Evolutionary conservation across 2,113 vertebrate genomes (phyloP).

Genomic region (Austrofundulus limnaeus): DNA sequence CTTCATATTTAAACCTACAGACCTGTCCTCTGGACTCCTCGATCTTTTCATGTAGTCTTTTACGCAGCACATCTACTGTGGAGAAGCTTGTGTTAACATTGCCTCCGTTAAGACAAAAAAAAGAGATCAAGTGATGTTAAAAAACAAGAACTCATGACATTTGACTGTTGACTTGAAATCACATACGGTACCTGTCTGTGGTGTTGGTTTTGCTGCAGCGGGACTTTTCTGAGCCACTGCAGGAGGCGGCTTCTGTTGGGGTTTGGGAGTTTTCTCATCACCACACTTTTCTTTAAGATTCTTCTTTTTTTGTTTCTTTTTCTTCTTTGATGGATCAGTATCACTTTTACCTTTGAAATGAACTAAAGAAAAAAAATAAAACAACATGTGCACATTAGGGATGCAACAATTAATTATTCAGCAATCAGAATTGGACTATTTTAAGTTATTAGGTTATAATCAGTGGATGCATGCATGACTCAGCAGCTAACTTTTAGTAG

Average conservation of each 20-base stretch:
- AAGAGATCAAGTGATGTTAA: background rate
- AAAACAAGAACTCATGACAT: background rate
- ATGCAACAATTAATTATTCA: too few relatives aligned
- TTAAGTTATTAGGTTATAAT: too few relatives aligned
- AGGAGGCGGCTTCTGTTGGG: conserved; percentile 25
- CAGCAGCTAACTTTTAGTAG: too few relatives aligned
- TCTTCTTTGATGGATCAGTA: conserved; percentile 72
- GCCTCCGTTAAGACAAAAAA: conserved; percentile 58
- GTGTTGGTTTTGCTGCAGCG: background rate
- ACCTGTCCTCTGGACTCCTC: conserved; percentile 88
- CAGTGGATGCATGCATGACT: too few relatives aligned
- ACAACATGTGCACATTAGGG: background rate
- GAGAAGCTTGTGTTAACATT: conserved; percentile 67
- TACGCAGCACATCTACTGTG: conserved; percentile 85
- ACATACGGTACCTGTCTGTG: conserved; percentile 37
- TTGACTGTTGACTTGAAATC: too few relatives aligned
- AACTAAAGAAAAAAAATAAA: conserved; percentile 27
- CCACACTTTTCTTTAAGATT: conserved; percentile 48
- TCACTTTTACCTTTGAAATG: conserved; percentile 68
- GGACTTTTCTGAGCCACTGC: conserved; percentile 30
- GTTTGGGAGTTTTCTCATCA: conserved; percentile 42
- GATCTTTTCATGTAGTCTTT: conserved; percentile 91
- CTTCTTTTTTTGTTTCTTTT: conserved; percentile 77
- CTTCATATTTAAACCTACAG: background rate
- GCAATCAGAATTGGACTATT: too few relatives aligned